phyloP scores from a whole-genome alignment of 2,113 vertebrate genomes.

The Apeltes quadracus region DNA sequence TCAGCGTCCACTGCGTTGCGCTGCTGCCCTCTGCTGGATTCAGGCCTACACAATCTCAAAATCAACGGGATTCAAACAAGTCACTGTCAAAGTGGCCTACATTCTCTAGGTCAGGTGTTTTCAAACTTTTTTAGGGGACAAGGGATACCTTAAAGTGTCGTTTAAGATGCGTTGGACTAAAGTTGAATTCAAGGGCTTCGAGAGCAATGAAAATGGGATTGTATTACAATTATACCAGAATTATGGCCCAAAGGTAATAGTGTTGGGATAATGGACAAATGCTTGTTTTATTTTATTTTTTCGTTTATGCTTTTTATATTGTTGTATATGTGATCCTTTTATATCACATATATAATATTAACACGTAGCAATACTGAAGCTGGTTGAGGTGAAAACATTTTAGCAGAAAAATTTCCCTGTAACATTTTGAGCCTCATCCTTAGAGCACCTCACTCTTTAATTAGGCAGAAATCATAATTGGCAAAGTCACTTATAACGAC shows the following conservation, averaged over 20 bases:
- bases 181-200: neutral
- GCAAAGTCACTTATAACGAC: neutral
- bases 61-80: neutral
- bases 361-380: no score
- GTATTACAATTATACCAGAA: neutral
- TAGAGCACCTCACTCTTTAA: neutral
- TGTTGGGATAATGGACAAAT: neutral
- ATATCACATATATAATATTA: no score
- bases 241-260: neutral
- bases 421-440: neutral
- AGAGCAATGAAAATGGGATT: no score
- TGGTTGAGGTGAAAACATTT: no score
- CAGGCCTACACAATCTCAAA: neutral
- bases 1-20: accelerated
- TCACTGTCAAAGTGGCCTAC: neutral
- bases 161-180: neutral
- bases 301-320: no score
- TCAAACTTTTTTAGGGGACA: neutral
- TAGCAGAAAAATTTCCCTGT: no score
- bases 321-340: no score
- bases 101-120: neutral
- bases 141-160: neutral
- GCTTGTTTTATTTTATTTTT: neutral
- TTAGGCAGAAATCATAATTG: neutral
- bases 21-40: neutral